Evolutionary conservation across 2,113 vertebrate species (phyloP).

Genomic region (Podilymbus podiceps): DNA sequence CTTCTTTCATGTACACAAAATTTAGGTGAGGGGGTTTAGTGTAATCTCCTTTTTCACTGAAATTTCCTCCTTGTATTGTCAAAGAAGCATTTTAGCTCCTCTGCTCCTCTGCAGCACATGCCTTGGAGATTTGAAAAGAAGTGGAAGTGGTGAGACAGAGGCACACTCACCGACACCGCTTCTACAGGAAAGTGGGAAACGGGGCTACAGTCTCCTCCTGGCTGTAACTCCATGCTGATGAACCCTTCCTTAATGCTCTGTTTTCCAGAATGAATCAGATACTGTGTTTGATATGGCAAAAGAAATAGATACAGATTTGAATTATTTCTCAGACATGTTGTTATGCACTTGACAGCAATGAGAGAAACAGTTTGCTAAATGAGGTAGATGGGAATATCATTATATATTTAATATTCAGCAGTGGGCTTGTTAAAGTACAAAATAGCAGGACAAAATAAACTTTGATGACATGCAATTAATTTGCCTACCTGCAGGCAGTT

Average conservation of each 20-base stretch:
- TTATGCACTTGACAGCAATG: not conserved
- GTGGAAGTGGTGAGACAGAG: not conserved
- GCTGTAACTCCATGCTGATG: not conserved
- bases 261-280: not conserved
- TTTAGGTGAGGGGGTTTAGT: not conserved
- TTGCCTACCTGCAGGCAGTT: constrained; percentile 4
- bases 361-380: not conserved
- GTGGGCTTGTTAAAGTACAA: not conserved
- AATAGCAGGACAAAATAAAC: not conserved
- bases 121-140: not conserved
- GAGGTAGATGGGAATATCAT: not conserved
- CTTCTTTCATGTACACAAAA: not conserved
- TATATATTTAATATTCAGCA: not conserved
- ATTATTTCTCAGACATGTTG: not conserved
- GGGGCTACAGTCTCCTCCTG: not conserved
- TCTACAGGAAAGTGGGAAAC: not conserved
- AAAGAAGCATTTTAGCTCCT: not conserved
- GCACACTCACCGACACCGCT: not conserved
- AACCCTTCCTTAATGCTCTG: not conserved
- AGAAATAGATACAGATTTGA: not conserved
- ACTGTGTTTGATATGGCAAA: not conserved
- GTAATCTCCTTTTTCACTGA: not conserved
- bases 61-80: not conserved
- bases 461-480: constrained; percentile 25
- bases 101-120: not conserved